A percentile compares a stretch with the other conserved stretches of the same genome.
Conservation (phyloP, 2,888 invertebrate genomes). For the Plagodis dolabraria region DNA sequence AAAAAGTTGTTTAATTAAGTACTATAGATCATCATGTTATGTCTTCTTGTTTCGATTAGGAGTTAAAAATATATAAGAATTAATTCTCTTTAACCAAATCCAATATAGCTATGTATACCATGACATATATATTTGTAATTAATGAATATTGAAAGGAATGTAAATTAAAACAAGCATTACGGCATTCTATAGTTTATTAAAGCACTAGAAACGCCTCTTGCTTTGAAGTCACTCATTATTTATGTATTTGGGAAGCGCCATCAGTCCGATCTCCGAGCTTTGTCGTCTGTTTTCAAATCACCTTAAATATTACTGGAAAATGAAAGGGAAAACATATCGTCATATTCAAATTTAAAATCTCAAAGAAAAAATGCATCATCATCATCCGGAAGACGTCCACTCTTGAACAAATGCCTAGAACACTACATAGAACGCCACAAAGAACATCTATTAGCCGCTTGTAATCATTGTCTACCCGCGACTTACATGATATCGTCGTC, state of each 20-base stretch:
- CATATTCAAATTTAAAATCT: no score
- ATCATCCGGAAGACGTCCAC: no score
- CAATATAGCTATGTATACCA: background rate
- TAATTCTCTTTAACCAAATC: background rate
- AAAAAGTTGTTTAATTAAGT: no score
- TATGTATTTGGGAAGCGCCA: slow-evolving; percentile 28
- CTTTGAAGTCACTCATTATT: slow-evolving; percentile 35
- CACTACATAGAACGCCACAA: no score
- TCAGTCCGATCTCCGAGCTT: slow-evolving; percentile 29
- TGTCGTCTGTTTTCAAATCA: slow-evolving; percentile 29
- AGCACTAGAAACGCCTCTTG: slow-evolving; percentile 35
- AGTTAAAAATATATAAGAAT: no score
- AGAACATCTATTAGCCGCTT: no score
- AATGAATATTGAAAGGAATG: slow-evolving; percentile 4
- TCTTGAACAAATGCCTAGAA: no score
- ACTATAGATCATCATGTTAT: no score
- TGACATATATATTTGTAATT: background rate
- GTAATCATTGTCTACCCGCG: no score
- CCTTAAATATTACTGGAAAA: slow-evolving; percentile 22
- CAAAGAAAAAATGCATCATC: no score
- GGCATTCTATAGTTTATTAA: slow-evolving; percentile 37
- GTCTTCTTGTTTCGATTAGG: no score
- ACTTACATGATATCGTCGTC: no score
- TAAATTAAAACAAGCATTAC: slow-evolving; percentile 33
- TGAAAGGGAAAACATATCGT: background rate